These are phyloP conservation scores for Cheilosia urbana DNA, from an alignment of 2,888 invertebrate genomes.

Conservation along the genomic window DNA sequence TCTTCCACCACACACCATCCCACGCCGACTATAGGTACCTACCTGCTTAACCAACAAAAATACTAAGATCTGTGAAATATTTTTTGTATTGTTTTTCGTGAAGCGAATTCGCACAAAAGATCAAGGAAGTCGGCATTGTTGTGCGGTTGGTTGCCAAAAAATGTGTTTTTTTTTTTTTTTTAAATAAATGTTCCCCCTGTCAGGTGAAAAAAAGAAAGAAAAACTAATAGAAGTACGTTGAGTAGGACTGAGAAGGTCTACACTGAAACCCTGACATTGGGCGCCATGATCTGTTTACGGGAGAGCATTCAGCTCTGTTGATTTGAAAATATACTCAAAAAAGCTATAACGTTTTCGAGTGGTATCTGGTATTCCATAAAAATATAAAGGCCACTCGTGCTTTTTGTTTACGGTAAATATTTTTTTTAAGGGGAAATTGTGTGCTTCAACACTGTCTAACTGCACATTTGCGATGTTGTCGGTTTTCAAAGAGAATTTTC, in stretches of 20 bases:
- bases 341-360: constrained; percentile 24
- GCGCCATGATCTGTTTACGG: constrained; percentile 12
- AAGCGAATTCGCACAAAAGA: constrained; percentile 30
- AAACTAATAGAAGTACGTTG: constrained; percentile 18
- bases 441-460: not conserved
- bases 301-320: not conserved
- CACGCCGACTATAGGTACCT: not conserved
- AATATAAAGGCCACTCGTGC: constrained; percentile 9
- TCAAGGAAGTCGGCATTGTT: constrained; percentile 59
- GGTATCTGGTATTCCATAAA: constrained; percentile 4
- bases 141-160: constrained; percentile 57
- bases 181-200: constrained; percentile 17
- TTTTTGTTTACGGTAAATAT: not conserved
- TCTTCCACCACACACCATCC: constrained; percentile 13
- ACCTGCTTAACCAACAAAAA: not conserved
- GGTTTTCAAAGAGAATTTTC: constrained; percentile 24
- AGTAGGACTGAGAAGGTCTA: constrained; percentile 2
- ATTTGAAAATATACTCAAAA: constrained; percentile 4
- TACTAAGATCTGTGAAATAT: constrained; percentile 15
- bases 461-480: constrained; percentile 55
- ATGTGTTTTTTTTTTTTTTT: not conserved
- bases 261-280: constrained; percentile 60
- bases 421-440: constrained; percentile 16
- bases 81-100: constrained; percentile 36
- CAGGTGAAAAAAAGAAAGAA: constrained; percentile 40